phyloP scores from a whole-genome alignment of 2,113 vertebrate genomes.

The Mormyrus iriodes region DNA sequence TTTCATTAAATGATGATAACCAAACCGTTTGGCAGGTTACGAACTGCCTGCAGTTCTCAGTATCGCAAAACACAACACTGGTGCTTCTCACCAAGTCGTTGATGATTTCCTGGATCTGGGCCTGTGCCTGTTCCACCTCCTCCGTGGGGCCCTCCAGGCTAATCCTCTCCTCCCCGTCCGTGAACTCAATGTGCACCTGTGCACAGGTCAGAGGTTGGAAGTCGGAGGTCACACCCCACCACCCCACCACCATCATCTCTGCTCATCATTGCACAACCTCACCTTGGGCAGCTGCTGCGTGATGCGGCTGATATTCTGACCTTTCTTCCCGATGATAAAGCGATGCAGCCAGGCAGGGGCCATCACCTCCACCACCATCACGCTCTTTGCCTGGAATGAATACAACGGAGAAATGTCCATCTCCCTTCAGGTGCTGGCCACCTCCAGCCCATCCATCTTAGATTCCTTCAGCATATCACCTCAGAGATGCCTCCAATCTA shows the following conservation, averaged over 20 bases:
- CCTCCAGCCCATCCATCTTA: not conserved
- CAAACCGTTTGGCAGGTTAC: not conserved
- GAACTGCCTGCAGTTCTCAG: not conserved
- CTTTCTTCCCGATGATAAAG: conserved; percentile 75
- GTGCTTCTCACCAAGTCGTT: conserved; percentile 59
- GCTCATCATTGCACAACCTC: not conserved
- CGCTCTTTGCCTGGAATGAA: conserved; percentile 60
- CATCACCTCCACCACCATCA: conserved; percentile 63
- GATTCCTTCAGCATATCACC: too few relatives aligned
- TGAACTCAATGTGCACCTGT: conserved; percentile 73
- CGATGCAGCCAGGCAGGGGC: conserved; percentile 73
- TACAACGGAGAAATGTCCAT: not conserved
- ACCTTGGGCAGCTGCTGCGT: conserved; percentile 68
- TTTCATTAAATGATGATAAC: not conserved
- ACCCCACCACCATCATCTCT: not conserved
- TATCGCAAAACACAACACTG: not conserved
- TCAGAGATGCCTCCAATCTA: not conserved
- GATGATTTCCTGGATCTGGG: conserved; percentile 68
- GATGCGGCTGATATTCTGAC: conserved; percentile 69
- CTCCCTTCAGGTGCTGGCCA: not conserved
- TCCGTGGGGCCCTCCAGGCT: conserved; percentile 63
- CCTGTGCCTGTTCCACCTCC: conserved; percentile 66
- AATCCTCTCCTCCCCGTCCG: conserved; percentile 70
- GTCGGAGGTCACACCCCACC: not conserved
- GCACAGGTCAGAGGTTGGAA: conserved; percentile 9